phyloP scores from a whole-genome alignment of 2,113 vertebrate genomes.

The Oceanodroma tethys region DNA sequence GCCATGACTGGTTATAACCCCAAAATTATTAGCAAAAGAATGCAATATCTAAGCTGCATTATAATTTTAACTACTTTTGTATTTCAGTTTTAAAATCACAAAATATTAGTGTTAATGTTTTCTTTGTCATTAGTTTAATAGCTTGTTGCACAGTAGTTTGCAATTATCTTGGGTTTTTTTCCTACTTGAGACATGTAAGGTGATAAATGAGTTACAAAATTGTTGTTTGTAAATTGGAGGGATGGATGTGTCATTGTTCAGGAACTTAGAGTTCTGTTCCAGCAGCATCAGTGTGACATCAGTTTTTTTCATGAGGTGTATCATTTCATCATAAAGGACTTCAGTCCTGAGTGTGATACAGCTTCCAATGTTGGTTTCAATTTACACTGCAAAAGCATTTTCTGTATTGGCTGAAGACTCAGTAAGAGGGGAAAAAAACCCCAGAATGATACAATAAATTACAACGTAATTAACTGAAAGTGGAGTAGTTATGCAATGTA shows the following conservation, averaged over 20 bases:
- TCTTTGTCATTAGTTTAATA: neutral
- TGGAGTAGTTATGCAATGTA: neutral
- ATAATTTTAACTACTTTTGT: neutral
- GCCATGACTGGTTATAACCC: neutral
- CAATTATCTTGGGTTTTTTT: neutral
- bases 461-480: neutral
- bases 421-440: no score
- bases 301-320: neutral
- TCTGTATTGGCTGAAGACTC: neutral
- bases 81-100: neutral
- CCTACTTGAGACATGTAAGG: neutral
- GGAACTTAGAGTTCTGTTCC: neutral
- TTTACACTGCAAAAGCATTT: slow-evolving; percentile 3
- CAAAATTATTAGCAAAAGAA: neutral
- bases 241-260: neutral
- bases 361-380: neutral
- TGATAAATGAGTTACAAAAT: neutral
- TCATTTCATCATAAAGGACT: neutral
- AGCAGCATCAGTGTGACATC: neutral
- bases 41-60: neutral
- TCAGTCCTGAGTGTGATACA: neutral
- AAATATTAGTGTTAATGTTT: neutral
- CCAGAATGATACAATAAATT: neutral
- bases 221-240: neutral
- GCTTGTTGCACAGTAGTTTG: neutral